Conservation (phyloP, 2,888 invertebrate species). For the Tanaodytes sp. region DNA sequence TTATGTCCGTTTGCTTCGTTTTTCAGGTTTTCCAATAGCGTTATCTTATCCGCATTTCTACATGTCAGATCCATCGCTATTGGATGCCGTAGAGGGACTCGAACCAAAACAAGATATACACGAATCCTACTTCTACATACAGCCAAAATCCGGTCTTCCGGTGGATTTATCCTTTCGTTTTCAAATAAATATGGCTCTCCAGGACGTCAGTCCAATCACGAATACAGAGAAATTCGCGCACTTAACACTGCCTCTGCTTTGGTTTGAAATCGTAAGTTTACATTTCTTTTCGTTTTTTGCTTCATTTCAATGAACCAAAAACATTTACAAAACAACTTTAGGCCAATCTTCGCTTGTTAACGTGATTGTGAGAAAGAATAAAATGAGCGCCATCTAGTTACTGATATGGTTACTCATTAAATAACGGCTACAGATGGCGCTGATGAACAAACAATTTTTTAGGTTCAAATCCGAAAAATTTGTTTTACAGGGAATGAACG, state of each 20-base stretch:
- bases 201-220: slow-evolving; percentile 79
- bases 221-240: slow-evolving; percentile 81
- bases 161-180: slow-evolving; percentile 85
- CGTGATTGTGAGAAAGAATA: too few species aligned
- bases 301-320: background rate
- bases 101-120: slow-evolving; percentile 79
- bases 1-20: too few species aligned
- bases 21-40: slow-evolving; percentile 86
- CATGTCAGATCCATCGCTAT: slow-evolving; percentile 79
- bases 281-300: background rate
- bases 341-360: too few species aligned
- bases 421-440: too few species aligned
- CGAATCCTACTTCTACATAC: slow-evolving; percentile 82
- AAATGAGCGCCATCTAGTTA: too few species aligned
- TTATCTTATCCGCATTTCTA: slow-evolving; percentile 91
- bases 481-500: slow-evolving; percentile 79
- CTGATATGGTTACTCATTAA: too few species aligned
- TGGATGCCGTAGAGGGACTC: slow-evolving; percentile 80
- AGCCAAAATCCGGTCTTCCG: slow-evolving; percentile 87
- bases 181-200: slow-evolving; percentile 90
- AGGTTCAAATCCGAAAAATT: too few species aligned
- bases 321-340: too few species aligned
- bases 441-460: too few species aligned
- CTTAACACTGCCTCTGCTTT: slow-evolving; percentile 84
- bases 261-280: slow-evolving; percentile 91